Percentiles rank a stretch among this genome's conserved stretches.
Conservation (phyloP, 2,113 vertebrate species). For the Pogona vitticeps region DNA sequence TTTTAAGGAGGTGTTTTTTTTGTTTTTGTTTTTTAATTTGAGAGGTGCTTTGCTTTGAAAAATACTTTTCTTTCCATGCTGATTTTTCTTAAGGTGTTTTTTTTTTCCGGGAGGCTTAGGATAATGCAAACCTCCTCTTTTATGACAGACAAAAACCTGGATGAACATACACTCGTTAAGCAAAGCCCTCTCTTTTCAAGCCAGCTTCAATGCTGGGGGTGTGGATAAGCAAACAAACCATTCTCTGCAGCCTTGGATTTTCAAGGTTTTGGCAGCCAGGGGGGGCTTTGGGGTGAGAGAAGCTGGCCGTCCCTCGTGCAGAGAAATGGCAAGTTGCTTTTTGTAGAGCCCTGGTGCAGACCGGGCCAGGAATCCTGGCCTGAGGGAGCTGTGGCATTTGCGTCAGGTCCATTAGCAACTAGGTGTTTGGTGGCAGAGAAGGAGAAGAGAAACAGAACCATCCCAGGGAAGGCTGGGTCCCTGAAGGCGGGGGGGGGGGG, state of each 20-base stretch:
- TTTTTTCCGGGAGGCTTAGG: background rate
- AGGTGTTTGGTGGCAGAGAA: background rate
- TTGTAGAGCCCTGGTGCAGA: background rate
- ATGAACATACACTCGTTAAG: background rate
- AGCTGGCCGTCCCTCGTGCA: background rate
- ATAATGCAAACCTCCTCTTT: background rate
- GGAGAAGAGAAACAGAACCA: background rate
- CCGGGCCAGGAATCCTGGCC: background rate
- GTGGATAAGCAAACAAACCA: background rate
- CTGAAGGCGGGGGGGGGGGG: background rate
- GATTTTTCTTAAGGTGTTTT: background rate
- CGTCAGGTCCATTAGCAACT: background rate
- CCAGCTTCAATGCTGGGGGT: background rate
- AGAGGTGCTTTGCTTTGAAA: background rate
- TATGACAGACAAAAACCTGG: background rate
- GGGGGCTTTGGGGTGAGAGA: background rate
- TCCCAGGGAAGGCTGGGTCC: background rate
- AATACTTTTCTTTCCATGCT: background rate
- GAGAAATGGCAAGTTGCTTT: background rate
- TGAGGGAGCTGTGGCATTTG: background rate
- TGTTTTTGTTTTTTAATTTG: background rate
- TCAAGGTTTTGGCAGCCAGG: conserved; percentile 40
- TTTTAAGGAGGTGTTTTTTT: no score
- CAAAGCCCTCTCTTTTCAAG: background rate
- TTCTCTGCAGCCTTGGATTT: background rate